Percentiles rank a stretch among this genome's conserved stretches.
phyloP scores from a whole-genome alignment of 1,140 invertebrate species.

The Drosophila repleta region DNA sequence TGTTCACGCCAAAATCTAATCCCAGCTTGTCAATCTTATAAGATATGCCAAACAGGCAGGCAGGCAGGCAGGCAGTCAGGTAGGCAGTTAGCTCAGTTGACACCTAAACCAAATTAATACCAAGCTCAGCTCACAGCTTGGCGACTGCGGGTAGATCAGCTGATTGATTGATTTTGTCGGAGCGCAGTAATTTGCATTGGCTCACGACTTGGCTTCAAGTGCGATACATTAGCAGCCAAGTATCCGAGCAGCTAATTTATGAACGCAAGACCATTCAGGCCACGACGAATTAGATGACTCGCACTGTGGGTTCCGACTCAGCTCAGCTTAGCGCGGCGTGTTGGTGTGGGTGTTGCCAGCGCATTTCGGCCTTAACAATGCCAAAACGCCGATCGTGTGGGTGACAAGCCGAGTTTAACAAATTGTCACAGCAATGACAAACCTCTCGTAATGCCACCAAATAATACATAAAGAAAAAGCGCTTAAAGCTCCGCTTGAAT shows the following conservation, averaged over 20 bases:
- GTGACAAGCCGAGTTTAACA: constrained; percentile 52
- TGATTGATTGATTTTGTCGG: constrained; percentile 70
- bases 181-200: constrained; percentile 67
- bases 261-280: constrained; percentile 77
- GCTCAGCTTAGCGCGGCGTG: constrained; percentile 3
- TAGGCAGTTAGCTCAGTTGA: constrained; percentile 44
- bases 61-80: constrained; percentile 41
- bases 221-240: constrained; percentile 54
- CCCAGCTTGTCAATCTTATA: constrained; percentile 73
- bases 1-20: constrained; percentile 54
- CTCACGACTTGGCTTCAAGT: constrained; percentile 62
- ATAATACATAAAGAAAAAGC: constrained; percentile 26
- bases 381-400: constrained; percentile 53
- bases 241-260: constrained; percentile 68
- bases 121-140: constrained; percentile 37
- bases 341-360: constrained; percentile 50
- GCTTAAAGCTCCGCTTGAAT: constrained; percentile 50
- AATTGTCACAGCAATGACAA: constrained; percentile 52
- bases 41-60: constrained; percentile 62
- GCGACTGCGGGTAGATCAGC: constrained; percentile 39
- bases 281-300: constrained; percentile 74
- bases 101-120: constrained; percentile 73
- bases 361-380: constrained; percentile 53
- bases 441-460: constrained; percentile 31
- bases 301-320: constrained; percentile 26